Evolutionary conservation across 2,888 invertebrate species (phyloP).

Genomic region (Chloromyia formosa): DNA sequence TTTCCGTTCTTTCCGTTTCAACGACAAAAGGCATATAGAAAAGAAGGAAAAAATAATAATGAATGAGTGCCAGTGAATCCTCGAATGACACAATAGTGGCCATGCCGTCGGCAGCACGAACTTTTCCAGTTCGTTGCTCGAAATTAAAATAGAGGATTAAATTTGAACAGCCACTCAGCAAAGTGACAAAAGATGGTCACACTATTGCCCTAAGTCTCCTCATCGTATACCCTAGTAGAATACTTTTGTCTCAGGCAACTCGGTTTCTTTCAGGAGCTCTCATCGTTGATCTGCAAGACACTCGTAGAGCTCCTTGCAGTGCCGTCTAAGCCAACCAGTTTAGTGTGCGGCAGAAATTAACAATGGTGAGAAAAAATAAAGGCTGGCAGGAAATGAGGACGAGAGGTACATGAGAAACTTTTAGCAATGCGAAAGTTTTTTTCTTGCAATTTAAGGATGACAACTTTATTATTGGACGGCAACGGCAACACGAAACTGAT

Average conservation of each 20-base stretch:
- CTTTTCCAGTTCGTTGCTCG: conserved; percentile 3
- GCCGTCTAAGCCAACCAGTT: background rate
- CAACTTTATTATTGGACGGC: background rate
- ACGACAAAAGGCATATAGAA: too few relatives aligned
- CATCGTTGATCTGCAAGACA: too few relatives aligned
- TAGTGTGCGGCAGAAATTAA: background rate
- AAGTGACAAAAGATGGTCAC: background rate
- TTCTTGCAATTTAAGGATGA: background rate
- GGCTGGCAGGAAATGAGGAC: background rate
- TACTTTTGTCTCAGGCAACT: too few relatives aligned
- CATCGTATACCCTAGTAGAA: background rate
- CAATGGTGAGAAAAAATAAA: background rate
- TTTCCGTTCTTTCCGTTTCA: background rate
- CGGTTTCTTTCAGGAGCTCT: background rate
- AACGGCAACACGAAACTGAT: too few relatives aligned
- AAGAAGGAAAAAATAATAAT: too few relatives aligned
- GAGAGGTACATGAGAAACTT: background rate
- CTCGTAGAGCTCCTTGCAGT: background rate
- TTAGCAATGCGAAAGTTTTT: background rate
- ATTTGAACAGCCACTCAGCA: background rate
- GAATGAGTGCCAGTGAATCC: too few relatives aligned
- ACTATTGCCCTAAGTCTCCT: background rate
- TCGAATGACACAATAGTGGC: too few relatives aligned
- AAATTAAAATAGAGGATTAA: conserved; percentile 31
- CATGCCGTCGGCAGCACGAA: background rate